Base-by-base conservation (phyloP, 2,888 invertebrate species). In the Schizotus pectinicornis region DNA sequence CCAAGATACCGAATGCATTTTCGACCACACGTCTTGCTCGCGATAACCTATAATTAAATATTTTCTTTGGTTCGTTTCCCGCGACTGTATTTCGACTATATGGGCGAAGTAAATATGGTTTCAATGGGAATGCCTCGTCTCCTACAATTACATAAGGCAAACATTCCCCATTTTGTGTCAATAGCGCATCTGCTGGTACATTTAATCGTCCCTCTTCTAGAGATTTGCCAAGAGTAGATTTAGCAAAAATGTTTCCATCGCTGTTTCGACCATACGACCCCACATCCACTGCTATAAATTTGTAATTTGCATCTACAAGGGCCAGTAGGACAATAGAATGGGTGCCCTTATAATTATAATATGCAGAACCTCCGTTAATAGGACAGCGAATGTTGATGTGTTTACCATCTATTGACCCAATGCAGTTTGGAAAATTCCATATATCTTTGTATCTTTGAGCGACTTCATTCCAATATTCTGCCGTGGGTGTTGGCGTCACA, bases 231-330 rank as follows among this genome's bases (percentile, higher is more conserved):
- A 61, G 34, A 12, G 37, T n/a, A 49, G 54, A 58, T 31, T 58
- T 58, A 22, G 12, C 42, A 57, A 68, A 68, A 46, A 71, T 65
- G 3, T 61, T 60, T 33, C 65, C 64, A 60, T 69, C 69, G 34
- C 67, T 67, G 39, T 62, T 62, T 60, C 53, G 64, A 13, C 68
- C 68, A 53, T 63, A 63, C 43, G 67, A 50, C 7, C 63, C 70
- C 35, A 70, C 57, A 56, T 70, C 67, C 12, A 67, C 60, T 36
- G 41, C 35, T 46, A 64, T 61, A 52, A 69, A 69, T 35, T 64
- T 70, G 43, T 64, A 68, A 38, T 63, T 37, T 6, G 67, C 62
- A 61, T 70, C 64, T 43, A 64, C 65, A 9, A 64, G 31, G 3
- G 67, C 64, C 14, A 67, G 47, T n/a, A 69, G 53, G 32, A 69